Evolutionary conservation across 1,140 invertebrate genomes (phyloP), one percentile per base, ranked within the genome.

Genomic region (Diploscapter pachys): DNA sequence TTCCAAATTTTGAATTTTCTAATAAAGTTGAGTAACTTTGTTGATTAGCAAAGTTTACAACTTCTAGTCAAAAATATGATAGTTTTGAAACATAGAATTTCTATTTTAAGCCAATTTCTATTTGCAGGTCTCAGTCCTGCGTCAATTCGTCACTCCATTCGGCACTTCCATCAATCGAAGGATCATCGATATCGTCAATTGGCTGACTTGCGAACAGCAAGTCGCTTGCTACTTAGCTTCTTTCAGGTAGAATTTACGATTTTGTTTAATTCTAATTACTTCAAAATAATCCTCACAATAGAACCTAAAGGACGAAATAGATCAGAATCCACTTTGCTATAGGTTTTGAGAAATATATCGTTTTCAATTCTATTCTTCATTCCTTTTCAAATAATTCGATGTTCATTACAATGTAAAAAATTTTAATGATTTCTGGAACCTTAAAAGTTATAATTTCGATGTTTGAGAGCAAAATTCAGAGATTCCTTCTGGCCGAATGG

Each of bases 121-220:
- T 31, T 54, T 53, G 0, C 66, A 68, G 66, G 57, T 68, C 6
- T 69, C 63, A 13, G 64, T 74, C 6, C 64, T 74, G 13, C 52
- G 66, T 4, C 75, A 76, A 11, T 52, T 76, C 63, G 75, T 92
- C 63, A 91, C 91, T 9, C 92, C 92, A 88, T 91, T 92, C 85
- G 92, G 92, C 11, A 92, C 93, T 81, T 92, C 92, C 80, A 91
- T 94, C 31, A 94, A 94, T 87, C 88, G 92, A 81, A 91, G 93
- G 86, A 95, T 98, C 78, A 89, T 95, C 13, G 93, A 96, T 81
- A 92, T 93, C 83, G 93, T 96, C 4, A 91, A 93, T n/a, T 90
- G 90, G 76, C 87, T 94, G 78, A 95, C 93, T 1, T 93, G 92
- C 81, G 92, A 93, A 49, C 91, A 92, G 73, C 93, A 93, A 86